phyloP scores from a whole-genome alignment of 35 echinoderm and acorn worm species.

The Ptychodera flava region DNA sequence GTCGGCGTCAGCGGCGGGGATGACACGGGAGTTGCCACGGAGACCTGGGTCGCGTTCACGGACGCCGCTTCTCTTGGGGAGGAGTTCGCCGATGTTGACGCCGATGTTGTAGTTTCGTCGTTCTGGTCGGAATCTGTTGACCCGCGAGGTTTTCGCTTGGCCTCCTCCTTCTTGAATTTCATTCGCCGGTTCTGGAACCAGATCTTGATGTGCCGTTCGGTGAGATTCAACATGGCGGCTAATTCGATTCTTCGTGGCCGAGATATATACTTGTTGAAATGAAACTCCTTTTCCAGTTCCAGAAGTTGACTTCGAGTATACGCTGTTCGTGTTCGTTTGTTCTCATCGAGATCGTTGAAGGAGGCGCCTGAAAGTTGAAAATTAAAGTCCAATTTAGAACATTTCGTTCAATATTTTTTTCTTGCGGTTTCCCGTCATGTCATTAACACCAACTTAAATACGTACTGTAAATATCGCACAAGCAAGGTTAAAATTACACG shows the following conservation, averaged over 20 bases:
- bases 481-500: too few relatives aligned
- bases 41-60: neutral
- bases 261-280: constrained; percentile 98
- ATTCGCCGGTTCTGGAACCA: constrained; percentile 98
- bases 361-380: constrained; percentile 66
- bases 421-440: too few relatives aligned
- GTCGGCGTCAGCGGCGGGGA: neutral
- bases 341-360: constrained; percentile 91
- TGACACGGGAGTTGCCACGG: neutral
- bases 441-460: too few relatives aligned
- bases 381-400: too few relatives aligned
- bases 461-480: too few relatives aligned
- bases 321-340: constrained; percentile 94
- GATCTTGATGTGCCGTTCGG: constrained; percentile 97
- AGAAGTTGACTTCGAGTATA: constrained; percentile 93
- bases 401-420: too few relatives aligned
- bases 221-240: constrained; percentile 91
- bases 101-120: constrained; percentile 3
- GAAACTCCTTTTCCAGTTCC: constrained; percentile 98
- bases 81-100: neutral
- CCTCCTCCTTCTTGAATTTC: constrained; percentile 99
- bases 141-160: constrained; percentile 59
- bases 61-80: neutral
- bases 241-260: constrained; percentile 85
- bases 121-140: constrained; percentile 24